Base-by-base conservation (phyloP, 1,140 invertebrate species). In the Caenorhabditis brenneri region DNA sequence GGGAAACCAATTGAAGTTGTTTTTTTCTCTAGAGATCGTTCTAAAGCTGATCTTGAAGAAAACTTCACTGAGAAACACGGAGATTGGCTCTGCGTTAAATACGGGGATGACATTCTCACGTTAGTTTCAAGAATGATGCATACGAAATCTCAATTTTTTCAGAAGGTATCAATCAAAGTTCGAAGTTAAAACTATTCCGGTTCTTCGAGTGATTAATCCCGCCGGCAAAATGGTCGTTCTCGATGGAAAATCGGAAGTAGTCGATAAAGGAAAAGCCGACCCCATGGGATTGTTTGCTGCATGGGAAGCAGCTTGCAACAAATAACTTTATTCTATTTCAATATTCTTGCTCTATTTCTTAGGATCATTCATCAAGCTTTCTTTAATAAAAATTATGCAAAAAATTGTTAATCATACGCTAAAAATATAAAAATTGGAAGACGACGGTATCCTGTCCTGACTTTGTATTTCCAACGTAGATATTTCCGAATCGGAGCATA, bases 1-100 rank as follows among this genome's bases (percentile, higher is more conserved):
- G 88, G 88, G 12, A 89, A 90, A 49, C 87, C 90, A 24, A 87
- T 90, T 36, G 89, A 90, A 82, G 87, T 90, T 4, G 53, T 89
- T 29, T 58, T 60, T 24, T 60, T 82, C 42, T 82, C 80, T 29
- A 29, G 80, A 60, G 58, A 82, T 69, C 31, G 58, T 5, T 46
- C 80, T 19, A 65, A 82, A 16, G 58, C 53, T 31, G 80, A 82
- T 82, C 53, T 60, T 31, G 58, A 82, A 65, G 58, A 60, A 27
- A 48, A 65, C 33, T 60, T 65, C 42, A 58, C 39, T 7, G 58
- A 82, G n/a, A 82, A 82, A 12, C 80, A 82, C 31, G 58, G 80
- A 2, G 80, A 60, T 22, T 82, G 80, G 53, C n/a, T 82, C 12
- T 48, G 42, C 15, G 39, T 60, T 3, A 82, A 60, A 22, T 82